These are phyloP conservation scores for Meleagris gallopavo DNA, from an alignment of 2,113 vertebrate genomes.

Conservation along the genomic window DNA sequence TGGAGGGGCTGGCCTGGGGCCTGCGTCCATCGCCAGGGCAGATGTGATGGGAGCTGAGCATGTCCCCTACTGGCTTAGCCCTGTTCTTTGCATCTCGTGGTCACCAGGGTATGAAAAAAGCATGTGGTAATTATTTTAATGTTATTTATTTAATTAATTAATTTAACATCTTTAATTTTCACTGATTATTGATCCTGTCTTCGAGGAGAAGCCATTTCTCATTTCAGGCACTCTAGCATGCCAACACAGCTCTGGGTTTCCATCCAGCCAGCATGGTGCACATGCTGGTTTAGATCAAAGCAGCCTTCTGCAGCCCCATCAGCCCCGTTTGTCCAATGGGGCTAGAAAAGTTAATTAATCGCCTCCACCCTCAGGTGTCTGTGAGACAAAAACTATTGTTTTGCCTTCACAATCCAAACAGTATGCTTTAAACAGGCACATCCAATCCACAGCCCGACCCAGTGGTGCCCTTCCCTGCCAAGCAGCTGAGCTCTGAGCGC, in stretches of 20 bases:
- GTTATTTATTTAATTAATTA: background rate
- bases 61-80: accelerated
- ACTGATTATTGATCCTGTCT: background rate
- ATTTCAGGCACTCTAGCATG: background rate
- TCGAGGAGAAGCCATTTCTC: background rate
- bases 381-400: background rate
- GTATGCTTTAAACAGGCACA: background rate
- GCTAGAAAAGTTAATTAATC: background rate
- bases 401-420: background rate
- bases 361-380: no score
- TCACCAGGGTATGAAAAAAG: background rate
- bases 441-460: no score
- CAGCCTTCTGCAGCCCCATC: background rate
- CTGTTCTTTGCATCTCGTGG: background rate
- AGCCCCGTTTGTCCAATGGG: background rate
- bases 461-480: no score
- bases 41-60: no score
- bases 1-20: accelerated
- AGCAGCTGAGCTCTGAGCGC: no score
- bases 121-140: background rate
- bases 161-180: background rate
- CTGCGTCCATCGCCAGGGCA: no score
- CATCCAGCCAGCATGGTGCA: background rate
- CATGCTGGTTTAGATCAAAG: background rate
- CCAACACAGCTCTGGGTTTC: background rate